Base-by-base conservation (phyloP, 2,888 invertebrate genomes). In the Aproaerema taeniolella region DNA sequence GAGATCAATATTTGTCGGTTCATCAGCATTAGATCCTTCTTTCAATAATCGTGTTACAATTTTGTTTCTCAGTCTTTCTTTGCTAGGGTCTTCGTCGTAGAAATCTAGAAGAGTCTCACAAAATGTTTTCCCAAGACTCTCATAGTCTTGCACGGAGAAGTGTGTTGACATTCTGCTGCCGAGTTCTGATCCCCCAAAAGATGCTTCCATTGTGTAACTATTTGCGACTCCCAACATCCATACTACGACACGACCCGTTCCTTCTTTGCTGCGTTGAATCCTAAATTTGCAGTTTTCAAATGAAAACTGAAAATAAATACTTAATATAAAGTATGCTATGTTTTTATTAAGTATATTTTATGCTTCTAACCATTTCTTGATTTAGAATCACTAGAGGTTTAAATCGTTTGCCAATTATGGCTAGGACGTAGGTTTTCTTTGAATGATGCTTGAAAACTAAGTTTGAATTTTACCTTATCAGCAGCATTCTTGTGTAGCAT, bases 161-260 rank as follows among this genome's bases (percentile, higher is more conserved):
- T 97, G 97, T 12, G 94, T 95, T 3, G 93, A 93, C 54, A 89
- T 88, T 66, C 95, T 90, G 31, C 93, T 91, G 2, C 95, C 95
- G 40, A 96, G 77, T 48, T 92, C 92, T 1, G 97, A 95, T 7
- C 97, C 98, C 36, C 95, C 96, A 72, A 97, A 95, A 0, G 97
- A 97, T 5, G 97, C 96, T 83, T 98, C 98, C 90, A 98, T 91
- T 2, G 97, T 98, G 68, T 95, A 98, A 73, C 97, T 97, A 63
- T 97, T 96, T 42, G 93, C 92, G 31, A 97, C 94, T 14, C 97
- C 97, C 89, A 97, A 91, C 89, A 96, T 94, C 97, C 97, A 97
- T 60, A 97, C 93, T 0, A 97, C 97, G 6, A 98, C 95, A 42
- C 98, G 88, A 4, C 97, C 97, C 0, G 97, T 97, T 2, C 97